These are phyloP conservation scores for Hozukius guyotensis DNA, from an alignment of 2,797 vertebrate genomes.

Conservation along the genomic window DNA sequence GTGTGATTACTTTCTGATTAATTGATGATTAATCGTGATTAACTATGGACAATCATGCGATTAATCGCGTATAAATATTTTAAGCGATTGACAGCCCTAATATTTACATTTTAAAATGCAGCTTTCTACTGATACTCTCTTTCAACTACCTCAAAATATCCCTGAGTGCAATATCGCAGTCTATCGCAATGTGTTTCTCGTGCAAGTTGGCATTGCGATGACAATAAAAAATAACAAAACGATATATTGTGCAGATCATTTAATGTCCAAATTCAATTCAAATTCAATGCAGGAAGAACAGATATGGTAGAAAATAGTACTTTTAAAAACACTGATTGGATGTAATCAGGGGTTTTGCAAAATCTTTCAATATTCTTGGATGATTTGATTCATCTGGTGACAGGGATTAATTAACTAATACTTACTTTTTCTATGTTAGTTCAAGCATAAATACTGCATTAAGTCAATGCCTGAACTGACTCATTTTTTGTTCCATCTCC, in stretches of 20 bases:
- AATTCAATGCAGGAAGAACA: background rate
- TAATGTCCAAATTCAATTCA: background rate
- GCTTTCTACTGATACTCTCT: background rate
- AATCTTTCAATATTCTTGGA: accelerated
- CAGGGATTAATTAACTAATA: background rate
- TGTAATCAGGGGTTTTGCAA: background rate
- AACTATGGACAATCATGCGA: too few species aligned
- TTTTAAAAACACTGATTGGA: background rate
- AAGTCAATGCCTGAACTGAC: background rate
- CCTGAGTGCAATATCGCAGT: background rate
- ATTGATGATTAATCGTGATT: too few species aligned
- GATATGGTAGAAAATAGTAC: background rate
- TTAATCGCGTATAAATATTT: too few species aligned
- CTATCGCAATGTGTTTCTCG: background rate
- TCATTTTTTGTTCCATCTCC: background rate
- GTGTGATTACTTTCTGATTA: too few species aligned
- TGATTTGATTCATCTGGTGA: background rate
- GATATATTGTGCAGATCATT: background rate
- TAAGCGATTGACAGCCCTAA: too few species aligned
- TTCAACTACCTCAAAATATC: background rate
- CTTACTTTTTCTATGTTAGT: background rate
- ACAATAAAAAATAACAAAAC: background rate
- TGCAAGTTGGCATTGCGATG: background rate
- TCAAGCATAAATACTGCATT: background rate
- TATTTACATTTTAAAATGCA: background rate